These are phyloP conservation scores for Saccopteryx leptura DNA, from an alignment of 2,113 vertebrate species.

Conservation along the genomic window DNA sequence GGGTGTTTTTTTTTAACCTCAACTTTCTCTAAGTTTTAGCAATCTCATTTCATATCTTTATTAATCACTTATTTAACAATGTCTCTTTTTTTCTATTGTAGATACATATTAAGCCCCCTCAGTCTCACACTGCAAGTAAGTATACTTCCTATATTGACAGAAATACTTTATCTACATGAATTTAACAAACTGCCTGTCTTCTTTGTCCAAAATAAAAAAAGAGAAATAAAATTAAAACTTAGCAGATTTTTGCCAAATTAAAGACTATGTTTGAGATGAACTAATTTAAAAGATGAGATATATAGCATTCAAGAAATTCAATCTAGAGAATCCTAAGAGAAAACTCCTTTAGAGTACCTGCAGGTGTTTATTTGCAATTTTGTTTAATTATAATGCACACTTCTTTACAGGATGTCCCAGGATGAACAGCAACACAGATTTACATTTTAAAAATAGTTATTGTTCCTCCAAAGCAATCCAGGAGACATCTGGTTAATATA, in stretches of 20 bases:
- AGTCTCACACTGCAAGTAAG: background rate
- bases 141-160: background rate
- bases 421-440: constrained; percentile 31
- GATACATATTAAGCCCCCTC: background rate
- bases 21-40: background rate
- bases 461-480: constrained; percentile 34
- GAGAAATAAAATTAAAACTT: background rate
- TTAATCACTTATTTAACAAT: background rate
- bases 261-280: background rate
- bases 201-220: background rate
- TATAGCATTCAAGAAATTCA: background rate
- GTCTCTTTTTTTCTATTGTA: background rate
- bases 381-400: constrained; percentile 60
- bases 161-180: background rate
- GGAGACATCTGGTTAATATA: constrained; percentile 32
- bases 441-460: constrained; percentile 62
- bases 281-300: constrained; percentile 44
- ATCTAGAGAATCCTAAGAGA: background rate
- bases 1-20: background rate
- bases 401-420: background rate
- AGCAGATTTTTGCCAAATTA: constrained; percentile 9
- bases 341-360: constrained; percentile 18
- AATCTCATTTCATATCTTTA: background rate
- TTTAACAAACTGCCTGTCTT: background rate
- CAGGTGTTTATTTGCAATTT: constrained; percentile 73